Evolutionary conservation across 1,140 invertebrate species (phyloP).

Genomic region (Triops cancriformis): DNA sequence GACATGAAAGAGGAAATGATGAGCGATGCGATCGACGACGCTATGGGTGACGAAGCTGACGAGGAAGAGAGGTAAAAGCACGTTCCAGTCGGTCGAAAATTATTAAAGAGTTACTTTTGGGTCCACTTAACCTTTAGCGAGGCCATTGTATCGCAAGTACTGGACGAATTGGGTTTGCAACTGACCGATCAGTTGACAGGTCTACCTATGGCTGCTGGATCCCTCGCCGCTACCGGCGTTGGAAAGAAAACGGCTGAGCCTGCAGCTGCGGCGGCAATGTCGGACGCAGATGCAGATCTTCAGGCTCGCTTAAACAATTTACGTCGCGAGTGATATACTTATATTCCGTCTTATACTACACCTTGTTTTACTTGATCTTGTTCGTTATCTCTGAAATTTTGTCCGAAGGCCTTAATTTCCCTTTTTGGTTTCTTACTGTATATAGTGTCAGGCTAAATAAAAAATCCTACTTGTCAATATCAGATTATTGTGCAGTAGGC

Average conservation of each 20-base stretch:
- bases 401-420: too few species aligned
- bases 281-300: slow-evolving; percentile 87
- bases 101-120: not conserved
- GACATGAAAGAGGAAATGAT: slow-evolving; percentile 99
- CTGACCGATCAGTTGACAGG: slow-evolving; percentile 79
- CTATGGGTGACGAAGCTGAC: slow-evolving; percentile 95
- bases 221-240: slow-evolving; percentile 43
- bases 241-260: slow-evolving; percentile 43
- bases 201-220: slow-evolving; percentile 63
- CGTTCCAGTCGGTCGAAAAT: not conserved
- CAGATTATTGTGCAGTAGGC: not conserved
- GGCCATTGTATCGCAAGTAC: slow-evolving; percentile 81
- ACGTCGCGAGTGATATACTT: slow-evolving; percentile 62
- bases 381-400: not conserved
- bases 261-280: slow-evolving; percentile 46
- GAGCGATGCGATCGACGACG: slow-evolving; percentile 99
- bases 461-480: not conserved
- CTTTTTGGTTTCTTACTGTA: not conserved
- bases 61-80: slow-evolving; percentile 86
- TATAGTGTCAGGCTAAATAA: not conserved
- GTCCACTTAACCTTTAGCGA: slow-evolving; percentile 50
- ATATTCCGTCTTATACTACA: not conserved
- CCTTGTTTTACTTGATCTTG: not conserved
- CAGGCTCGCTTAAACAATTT: slow-evolving; percentile 90
- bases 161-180: slow-evolving; percentile 95